A percentile compares a stretch with the other conserved stretches of the same genome.
Conservation (phyloP, 2,797 vertebrate species). For the Labroides dimidiatus region DNA sequence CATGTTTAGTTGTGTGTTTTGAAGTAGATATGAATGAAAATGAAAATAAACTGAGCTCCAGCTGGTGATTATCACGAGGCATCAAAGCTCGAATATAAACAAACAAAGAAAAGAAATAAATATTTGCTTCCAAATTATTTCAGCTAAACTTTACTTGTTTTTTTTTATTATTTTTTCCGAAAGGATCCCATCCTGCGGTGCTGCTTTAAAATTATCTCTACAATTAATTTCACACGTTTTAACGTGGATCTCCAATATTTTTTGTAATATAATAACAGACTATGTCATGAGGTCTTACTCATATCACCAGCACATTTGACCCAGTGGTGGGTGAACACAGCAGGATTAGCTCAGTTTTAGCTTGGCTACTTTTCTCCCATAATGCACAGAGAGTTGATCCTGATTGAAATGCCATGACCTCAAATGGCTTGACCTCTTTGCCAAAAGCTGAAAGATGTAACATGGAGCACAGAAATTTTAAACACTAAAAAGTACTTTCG, state of each 20-base stretch:
- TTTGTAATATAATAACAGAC: conserved; percentile 20
- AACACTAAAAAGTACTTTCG: not conserved
- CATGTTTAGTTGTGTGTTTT: conserved; percentile 34
- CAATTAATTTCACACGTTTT: no score
- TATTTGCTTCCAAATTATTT: not conserved
- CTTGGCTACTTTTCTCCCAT: conserved; percentile 37
- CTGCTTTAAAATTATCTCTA: no score
- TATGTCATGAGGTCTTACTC: not conserved
- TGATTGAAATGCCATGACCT: conserved; percentile 37
- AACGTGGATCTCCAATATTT: not conserved
- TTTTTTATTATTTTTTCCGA: no score
- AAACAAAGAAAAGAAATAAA: not conserved
- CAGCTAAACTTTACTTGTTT: conserved; percentile 4
- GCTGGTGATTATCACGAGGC: not conserved
- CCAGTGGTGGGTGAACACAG: conserved; percentile 31
- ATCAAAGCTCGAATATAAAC: conserved; percentile 7
- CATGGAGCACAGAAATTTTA: no score
- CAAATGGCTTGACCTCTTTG: conserved; percentile 37
- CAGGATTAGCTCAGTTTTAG: conserved; percentile 30
- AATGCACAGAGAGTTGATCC: conserved; percentile 46
- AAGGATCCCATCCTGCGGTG: no score
- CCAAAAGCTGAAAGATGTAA: conserved; percentile 10
- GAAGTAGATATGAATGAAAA: conserved; percentile 4
- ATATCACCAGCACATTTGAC: conserved; percentile 28
- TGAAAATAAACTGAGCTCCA: conserved; percentile 11